These are phyloP conservation scores for Eilema depressum DNA, from an alignment of 2,888 invertebrate species.

Conservation along the genomic window DNA sequence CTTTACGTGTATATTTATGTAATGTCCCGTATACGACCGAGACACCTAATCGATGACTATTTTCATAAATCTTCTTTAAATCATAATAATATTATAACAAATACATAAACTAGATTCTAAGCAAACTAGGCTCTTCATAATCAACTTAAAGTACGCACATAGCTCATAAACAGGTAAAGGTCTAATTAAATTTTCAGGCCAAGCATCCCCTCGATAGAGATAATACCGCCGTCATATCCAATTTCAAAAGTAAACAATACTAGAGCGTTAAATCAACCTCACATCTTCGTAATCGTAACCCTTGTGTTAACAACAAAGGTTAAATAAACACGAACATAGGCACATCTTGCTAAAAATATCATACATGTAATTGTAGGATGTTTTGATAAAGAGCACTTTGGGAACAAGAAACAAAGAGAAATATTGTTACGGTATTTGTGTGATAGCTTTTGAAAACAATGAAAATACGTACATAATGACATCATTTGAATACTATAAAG, in stretches of 20 bases:
- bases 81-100: background rate
- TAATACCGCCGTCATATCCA: constrained; percentile 63
- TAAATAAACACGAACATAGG: constrained; percentile 53
- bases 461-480: too few relatives aligned
- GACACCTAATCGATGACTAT: background rate
- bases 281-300: constrained; percentile 42
- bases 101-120: background rate
- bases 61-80: background rate
- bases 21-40: too few relatives aligned
- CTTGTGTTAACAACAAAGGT: constrained; percentile 46
- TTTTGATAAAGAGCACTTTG: background rate
- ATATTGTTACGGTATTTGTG: background rate
- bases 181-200: constrained; percentile 63
- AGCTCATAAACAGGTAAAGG: constrained; percentile 24
- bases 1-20: too few relatives aligned
- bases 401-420: background rate
- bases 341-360: constrained; percentile 45
- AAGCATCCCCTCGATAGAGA: constrained; percentile 50
- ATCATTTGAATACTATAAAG: background rate
- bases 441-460: background rate
- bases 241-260: constrained; percentile 70
- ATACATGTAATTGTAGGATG: constrained; percentile 11
- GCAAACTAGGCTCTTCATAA: constrained; percentile 12
- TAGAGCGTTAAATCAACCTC: constrained; percentile 40
- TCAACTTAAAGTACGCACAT: constrained; percentile 9